A percentile compares a stretch with the other conserved stretches of the same genome.
These are phyloP conservation scores for Stenurella melanura DNA, from an alignment of 2,888 invertebrate species.

Conservation along the genomic window DNA sequence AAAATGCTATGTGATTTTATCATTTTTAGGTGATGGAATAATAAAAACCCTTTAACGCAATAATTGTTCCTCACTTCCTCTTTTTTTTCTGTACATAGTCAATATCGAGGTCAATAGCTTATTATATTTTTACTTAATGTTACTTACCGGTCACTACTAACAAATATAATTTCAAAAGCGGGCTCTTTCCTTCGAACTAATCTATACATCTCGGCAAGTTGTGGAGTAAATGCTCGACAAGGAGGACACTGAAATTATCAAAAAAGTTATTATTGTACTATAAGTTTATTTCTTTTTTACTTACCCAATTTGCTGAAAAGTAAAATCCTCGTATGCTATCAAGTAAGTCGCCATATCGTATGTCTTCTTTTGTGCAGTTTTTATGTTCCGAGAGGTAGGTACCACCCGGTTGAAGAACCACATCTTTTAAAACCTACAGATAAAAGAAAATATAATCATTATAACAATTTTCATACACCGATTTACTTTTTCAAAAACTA, in stretches of 20 bases:
- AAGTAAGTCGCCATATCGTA: constrained; percentile 77
- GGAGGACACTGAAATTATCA: constrained; percentile 86
- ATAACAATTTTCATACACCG: too few species aligned
- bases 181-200: constrained; percentile 82
- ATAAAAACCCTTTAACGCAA: too few species aligned
- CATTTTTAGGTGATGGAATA: too few species aligned
- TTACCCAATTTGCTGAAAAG: constrained; percentile 93
- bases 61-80: too few species aligned
- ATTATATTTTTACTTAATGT: background rate
- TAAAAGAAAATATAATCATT: background rate
- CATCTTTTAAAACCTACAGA: constrained; percentile 73
- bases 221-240: constrained; percentile 88
- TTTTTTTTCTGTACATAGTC: too few species aligned
- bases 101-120: too few species aligned
- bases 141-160: constrained; percentile 88
- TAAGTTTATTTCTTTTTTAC: background rate
- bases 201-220: constrained; percentile 83
- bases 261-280: background rate
- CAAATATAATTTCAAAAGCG: constrained; percentile 87
- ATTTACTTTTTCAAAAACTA: too few species aligned
- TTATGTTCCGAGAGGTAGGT: constrained; percentile 67
- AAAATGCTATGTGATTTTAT: too few species aligned
- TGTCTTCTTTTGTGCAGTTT: constrained; percentile 59
- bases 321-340: constrained; percentile 85
- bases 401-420: constrained; percentile 70